Conservation (phyloP, 2,888 invertebrate genomes). For the Cryptocephalus primarius region DNA sequence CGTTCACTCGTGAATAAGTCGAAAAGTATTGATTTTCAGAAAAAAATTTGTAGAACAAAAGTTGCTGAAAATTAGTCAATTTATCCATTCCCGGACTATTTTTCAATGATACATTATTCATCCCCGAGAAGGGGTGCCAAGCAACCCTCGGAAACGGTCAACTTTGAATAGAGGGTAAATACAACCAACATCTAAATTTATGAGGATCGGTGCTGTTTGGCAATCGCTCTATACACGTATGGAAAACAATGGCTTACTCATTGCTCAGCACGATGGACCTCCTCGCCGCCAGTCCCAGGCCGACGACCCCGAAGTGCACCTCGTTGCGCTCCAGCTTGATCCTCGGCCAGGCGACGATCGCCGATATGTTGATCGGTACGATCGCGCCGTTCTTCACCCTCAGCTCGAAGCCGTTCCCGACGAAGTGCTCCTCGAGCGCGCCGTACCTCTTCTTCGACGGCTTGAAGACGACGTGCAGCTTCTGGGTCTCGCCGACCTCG, state of each 20-base stretch:
- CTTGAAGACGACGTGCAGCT: constrained; percentile 42
- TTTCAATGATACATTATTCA: too few relatives aligned
- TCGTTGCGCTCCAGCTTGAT: constrained; percentile 36
- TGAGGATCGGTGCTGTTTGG: too few relatives aligned
- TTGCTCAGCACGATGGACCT: constrained; percentile 45
- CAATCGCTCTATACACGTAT: too few relatives aligned
- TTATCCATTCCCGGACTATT: too few relatives aligned
- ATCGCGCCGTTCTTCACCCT: constrained; percentile 46
- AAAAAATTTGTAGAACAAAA: too few relatives aligned
- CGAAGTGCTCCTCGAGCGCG: constrained; percentile 33
- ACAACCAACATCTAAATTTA: too few relatives aligned
- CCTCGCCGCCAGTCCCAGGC: constrained; percentile 48
- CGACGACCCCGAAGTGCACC: constrained; percentile 46
- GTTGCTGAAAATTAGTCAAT: too few relatives aligned
- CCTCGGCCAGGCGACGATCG: constrained; percentile 47
- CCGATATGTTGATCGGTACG: constrained; percentile 47
- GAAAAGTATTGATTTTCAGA: too few relatives aligned
- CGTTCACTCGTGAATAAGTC: too few relatives aligned
- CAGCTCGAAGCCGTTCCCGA: constrained; percentile 16
- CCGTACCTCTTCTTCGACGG: constrained; percentile 39
- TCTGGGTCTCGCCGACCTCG: constrained; percentile 39
- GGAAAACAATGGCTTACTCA: constrained; percentile 36
- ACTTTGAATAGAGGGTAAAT: too few relatives aligned
- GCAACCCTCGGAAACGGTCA: too few relatives aligned
- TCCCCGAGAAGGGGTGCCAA: too few relatives aligned